phyloP scores from a whole-genome alignment of 1,140 invertebrate species.

The Danaus plexippus region DNA sequence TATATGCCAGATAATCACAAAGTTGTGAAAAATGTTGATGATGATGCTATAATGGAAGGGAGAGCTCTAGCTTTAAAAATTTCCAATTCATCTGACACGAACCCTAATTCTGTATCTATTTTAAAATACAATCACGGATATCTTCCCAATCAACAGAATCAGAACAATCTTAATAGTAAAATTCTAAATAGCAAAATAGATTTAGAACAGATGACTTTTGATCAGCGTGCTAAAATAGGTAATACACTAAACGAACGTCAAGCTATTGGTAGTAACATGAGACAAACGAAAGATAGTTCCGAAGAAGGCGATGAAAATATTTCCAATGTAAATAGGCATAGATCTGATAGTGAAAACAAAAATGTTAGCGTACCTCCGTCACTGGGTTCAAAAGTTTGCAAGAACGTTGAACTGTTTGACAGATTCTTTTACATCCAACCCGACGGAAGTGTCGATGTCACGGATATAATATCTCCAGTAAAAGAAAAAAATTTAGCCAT shows the following conservation, averaged over 20 bases:
- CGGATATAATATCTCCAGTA: slow-evolving; percentile 45
- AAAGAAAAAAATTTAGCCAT: slow-evolving; percentile 45
- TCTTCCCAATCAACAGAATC: slow-evolving; percentile 30
- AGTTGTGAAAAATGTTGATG: slow-evolving; percentile 22
- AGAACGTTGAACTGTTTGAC: slow-evolving; percentile 38
- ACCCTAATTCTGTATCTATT: slow-evolving; percentile 35
- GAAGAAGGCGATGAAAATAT: slow-evolving; percentile 40
- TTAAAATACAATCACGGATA: slow-evolving; percentile 52
- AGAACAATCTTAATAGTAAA: slow-evolving; percentile 19
- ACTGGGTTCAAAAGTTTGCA: slow-evolving; percentile 45
- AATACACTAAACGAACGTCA: slow-evolving; percentile 56
- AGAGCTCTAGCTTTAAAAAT: slow-evolving; percentile 36
- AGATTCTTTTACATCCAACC: slow-evolving; percentile 46
- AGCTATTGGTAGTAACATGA: slow-evolving; percentile 40
- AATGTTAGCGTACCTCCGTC: slow-evolving; percentile 37
- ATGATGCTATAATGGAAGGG: slow-evolving; percentile 29
- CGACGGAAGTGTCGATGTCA: slow-evolving; percentile 47
- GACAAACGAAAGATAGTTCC: slow-evolving; percentile 51
- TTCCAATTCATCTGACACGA: slow-evolving; percentile 38
- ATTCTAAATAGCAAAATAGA: slow-evolving; percentile 14
- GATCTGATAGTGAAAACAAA: slow-evolving; percentile 45
- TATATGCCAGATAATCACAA: slow-evolving; percentile 42
- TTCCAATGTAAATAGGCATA: slow-evolving; percentile 55
- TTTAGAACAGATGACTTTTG: slow-evolving; percentile 32
- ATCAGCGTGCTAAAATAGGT: slow-evolving; percentile 53